Evolutionary conservation across 2,888 invertebrate genomes (phyloP).

Genomic region (Clivina fossor): DNA sequence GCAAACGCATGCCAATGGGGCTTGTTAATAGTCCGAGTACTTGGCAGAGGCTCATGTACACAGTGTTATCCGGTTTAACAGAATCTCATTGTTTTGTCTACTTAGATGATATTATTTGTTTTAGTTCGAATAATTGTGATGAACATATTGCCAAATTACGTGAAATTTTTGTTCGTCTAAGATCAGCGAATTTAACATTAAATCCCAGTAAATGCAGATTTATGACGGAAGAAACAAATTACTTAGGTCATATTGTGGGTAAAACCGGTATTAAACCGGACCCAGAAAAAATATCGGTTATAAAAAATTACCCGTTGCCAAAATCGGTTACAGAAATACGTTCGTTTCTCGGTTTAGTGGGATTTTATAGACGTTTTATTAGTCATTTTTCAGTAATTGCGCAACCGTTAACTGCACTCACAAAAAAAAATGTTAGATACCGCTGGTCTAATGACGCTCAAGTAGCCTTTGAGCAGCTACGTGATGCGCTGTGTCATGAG

Average conservation of each 20-base stretch:
- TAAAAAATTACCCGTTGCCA: slow-evolving; percentile 29
- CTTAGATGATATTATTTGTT: slow-evolving; percentile 36
- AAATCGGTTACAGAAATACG: slow-evolving; percentile 31
- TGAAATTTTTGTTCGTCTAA: slow-evolving; percentile 35
- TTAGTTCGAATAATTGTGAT: slow-evolving; percentile 21
- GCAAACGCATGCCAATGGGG: slow-evolving; percentile 44
- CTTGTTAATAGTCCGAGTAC: slow-evolving; percentile 41
- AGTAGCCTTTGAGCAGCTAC: slow-evolving; percentile 29
- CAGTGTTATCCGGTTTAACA: slow-evolving; percentile 39
- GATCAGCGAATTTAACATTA: slow-evolving; percentile 36
- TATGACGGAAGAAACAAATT: slow-evolving; percentile 30
- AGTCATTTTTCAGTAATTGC: slow-evolving; percentile 21
- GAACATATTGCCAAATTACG: slow-evolving; percentile 35
- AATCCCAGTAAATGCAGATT: slow-evolving; percentile 40
- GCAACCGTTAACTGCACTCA: slow-evolving; percentile 25
- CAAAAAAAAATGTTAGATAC: slow-evolving; percentile 28
- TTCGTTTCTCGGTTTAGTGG: slow-evolving; percentile 39
- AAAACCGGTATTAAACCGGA: slow-evolving; percentile 35
- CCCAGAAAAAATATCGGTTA: slow-evolving; percentile 28
- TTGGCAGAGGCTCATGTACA: slow-evolving; percentile 44
- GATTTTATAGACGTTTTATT: slow-evolving; percentile 32
- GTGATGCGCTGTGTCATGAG: slow-evolving; percentile 26
- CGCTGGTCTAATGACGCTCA: slow-evolving; percentile 22
- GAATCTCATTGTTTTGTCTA: slow-evolving; percentile 39
- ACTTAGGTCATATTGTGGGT: slow-evolving; percentile 35